Evolutionary conservation across 64 coral and sea anemone species (phyloP).

Genomic region (Cladopsammia gracilis): DNA sequence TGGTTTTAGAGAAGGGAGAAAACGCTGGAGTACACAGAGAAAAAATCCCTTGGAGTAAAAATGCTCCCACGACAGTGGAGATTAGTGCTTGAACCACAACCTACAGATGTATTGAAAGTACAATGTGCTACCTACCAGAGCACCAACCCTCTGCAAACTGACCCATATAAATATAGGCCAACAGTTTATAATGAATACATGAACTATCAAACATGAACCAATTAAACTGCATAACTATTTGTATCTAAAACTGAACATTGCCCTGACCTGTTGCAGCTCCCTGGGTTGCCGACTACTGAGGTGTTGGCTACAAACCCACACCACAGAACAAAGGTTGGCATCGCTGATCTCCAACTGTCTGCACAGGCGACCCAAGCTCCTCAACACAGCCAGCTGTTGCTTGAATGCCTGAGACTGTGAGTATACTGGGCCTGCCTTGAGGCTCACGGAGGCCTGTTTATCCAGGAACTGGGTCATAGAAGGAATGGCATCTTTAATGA

Average conservation of each 20-base stretch:
- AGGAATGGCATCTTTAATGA: conserved; percentile 88
- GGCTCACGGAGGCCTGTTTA: conserved; percentile 78
- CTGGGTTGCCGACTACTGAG: conserved; percentile 83
- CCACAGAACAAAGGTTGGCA: conserved; percentile 42
- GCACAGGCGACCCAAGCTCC: conserved; percentile 79
- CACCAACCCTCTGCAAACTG: no score
- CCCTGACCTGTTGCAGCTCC: conserved; percentile 79
- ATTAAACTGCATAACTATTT: neutral
- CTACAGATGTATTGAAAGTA: no score
- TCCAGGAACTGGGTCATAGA: conserved; percentile 67
- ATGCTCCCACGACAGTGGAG: no score
- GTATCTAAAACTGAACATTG: no score
- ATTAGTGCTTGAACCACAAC: no score
- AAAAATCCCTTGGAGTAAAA: no score
- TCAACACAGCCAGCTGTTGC: conserved; percentile 68
- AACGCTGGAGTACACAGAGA: no score
- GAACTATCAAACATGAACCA: no score
- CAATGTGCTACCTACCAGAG: no score
- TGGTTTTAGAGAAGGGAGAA: no score
- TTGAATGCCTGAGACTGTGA: conserved; percentile 87
- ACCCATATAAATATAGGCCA: no score
- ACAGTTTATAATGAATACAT: no score
- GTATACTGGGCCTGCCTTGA: conserved; percentile 86
- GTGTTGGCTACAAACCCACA: conserved; percentile 66
- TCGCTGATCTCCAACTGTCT: conserved; percentile 78